Evolutionary conservation across 1,140 invertebrate species (phyloP).

Genomic region (Melitaea cinxia): DNA sequence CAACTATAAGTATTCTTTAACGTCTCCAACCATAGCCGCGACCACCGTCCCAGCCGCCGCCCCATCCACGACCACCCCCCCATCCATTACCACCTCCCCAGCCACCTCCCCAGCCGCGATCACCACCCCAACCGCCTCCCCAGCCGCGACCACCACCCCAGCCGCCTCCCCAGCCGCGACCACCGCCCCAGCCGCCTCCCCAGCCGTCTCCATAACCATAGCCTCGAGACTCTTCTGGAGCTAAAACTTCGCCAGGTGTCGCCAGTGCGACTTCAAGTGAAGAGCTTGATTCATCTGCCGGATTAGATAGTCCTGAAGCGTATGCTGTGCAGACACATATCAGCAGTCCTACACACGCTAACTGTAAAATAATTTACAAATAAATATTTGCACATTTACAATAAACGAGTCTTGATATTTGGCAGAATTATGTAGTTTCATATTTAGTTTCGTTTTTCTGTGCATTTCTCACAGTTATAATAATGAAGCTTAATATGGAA

Average conservation of each 20-base stretch:
- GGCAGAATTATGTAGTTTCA: too few relatives aligned
- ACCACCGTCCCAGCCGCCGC: slow-evolving; percentile 26
- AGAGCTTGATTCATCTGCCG: too few relatives aligned
- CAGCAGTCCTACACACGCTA: slow-evolving; percentile 31
- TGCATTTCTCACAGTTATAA: too few relatives aligned
- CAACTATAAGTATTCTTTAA: background rate
- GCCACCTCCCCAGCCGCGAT: slow-evolving; percentile 32
- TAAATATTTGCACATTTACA: too few relatives aligned
- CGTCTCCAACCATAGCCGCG: slow-evolving; percentile 30
- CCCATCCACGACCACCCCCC: too few relatives aligned
- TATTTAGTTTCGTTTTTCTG: too few relatives aligned
- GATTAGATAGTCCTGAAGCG: slow-evolving; percentile 32
- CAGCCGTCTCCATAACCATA: slow-evolving; percentile 7
- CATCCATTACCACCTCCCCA: too few relatives aligned
- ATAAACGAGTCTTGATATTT: too few relatives aligned
- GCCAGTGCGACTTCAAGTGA: too few relatives aligned
- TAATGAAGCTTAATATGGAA: too few relatives aligned
- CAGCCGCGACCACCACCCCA: slow-evolving; percentile 17
- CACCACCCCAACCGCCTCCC: slow-evolving; percentile 16
- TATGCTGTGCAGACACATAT: slow-evolving; percentile 39
- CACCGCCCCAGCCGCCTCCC: slow-evolving; percentile 10
- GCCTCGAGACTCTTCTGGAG: background rate
- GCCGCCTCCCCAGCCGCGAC: slow-evolving; percentile 14
- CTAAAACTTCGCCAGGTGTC: background rate
- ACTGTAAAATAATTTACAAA: slow-evolving; percentile 32